These are phyloP conservation scores for Isichthys henryi DNA, from an alignment of 2,113 vertebrate species.

Conservation along the genomic window DNA sequence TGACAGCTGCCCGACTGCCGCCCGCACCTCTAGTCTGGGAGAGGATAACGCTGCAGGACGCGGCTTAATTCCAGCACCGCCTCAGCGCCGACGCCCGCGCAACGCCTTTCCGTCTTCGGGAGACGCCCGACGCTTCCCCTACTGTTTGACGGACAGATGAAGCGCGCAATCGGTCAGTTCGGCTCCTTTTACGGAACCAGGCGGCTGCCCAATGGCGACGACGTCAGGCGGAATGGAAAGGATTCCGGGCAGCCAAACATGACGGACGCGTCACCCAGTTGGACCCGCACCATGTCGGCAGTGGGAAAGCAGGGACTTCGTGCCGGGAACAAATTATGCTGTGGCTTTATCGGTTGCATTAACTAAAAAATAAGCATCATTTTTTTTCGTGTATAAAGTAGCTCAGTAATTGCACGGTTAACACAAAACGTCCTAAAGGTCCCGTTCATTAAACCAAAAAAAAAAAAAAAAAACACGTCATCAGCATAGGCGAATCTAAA, in stretches of 20 bases:
- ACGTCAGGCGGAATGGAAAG: not conserved
- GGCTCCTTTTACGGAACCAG: not conserved
- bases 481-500: not conserved
- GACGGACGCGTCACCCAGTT: not conserved
- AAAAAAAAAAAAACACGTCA: no score
- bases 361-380: not conserved
- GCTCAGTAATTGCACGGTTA: not conserved
- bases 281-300: not conserved
- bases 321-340: not conserved
- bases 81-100: not conserved
- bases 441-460: no score
- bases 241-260: not conserved
- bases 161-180: not conserved
- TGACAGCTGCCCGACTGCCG: not conserved
- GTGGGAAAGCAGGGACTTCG: not conserved
- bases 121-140: not conserved
- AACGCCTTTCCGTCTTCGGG: not conserved
- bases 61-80: not conserved
- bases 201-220: not conserved
- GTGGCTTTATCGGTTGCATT: not conserved
- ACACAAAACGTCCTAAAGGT: not conserved
- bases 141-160: not conserved
- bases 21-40: not conserved
- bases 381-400: not conserved
- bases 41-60: not conserved